Base-by-base conservation (phyloP, 2,113 vertebrate species). In the Cynocephalus volans region DNA sequence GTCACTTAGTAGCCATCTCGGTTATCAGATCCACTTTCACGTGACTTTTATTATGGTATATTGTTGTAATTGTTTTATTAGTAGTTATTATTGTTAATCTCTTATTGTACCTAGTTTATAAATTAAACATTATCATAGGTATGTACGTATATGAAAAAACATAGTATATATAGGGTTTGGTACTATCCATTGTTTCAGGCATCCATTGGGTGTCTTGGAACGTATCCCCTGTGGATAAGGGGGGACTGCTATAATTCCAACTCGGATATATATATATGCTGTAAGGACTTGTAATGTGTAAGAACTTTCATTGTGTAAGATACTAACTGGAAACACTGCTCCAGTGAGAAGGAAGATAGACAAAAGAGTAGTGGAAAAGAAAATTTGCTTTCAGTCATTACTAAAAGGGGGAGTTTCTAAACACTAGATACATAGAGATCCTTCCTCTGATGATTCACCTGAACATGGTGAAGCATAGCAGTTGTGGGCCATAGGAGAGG, bases 281-380 rank as follows among this genome's bases (percentile, higher is more conserved):
- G 23, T 54, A 24, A 62, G 41, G 89, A 48, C 58, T 81, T 81
- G 45, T 75, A 67, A 73, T 41, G 10, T 76, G 24, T 76, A 86
- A 76, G 50, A 62, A 73, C 11, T 48, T 88, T 13, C 1, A 58
- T 1, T 24, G 28, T 54, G 7, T 54, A 65, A 48, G 26, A 3
- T n/a, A 26, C 28, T 79, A 80, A 10, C 58, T 91, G 75, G 52
- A 95, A 95, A 58, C 58, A 18, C n/a, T 94, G 31, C 21, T 82
- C 50, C 52, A n/a, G 9, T 58, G 14, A 62, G 80, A 60, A 94
- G 23, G 28, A 64, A 8, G 48, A 56, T 5, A 79, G 52, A 31
- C 48, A 76, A 52, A 97, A 73, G 18, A 70, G 6, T 58, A 90
- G 21, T 52, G 23, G 56, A 45, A 86, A 81, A 56, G n/a, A 67